A percentile compares a stretch with the other conserved stretches of the same genome.
phyloP scores from a whole-genome alignment of 2,888 invertebrate species.

The Drosophila monieri region DNA sequence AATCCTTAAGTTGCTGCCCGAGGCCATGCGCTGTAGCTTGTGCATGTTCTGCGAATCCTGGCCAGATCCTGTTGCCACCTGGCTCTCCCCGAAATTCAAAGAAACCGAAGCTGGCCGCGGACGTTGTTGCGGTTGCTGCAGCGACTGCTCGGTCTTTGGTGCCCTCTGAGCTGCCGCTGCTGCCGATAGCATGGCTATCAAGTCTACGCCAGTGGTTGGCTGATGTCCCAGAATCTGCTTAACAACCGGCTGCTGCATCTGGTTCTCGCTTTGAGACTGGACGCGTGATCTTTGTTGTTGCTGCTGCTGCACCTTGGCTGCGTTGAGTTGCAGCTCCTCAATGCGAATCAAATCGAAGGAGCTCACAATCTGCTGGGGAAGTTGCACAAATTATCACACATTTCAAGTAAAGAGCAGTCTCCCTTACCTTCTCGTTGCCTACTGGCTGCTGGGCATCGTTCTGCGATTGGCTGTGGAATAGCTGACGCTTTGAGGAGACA shows the following conservation, averaged over 20 bases:
- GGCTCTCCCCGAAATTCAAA: conserved; percentile 43
- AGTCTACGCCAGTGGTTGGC: conserved; percentile 58
- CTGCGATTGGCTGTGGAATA: conserved; percentile 83
- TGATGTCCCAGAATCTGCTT: conserved; percentile 54
- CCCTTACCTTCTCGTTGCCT: conserved; percentile 75
- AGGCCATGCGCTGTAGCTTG: conserved; percentile 75
- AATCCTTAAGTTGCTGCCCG: conserved; percentile 77
- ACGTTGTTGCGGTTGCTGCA: conserved; percentile 44
- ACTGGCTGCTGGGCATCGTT: conserved; percentile 73
- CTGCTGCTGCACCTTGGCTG: conserved; percentile 62
- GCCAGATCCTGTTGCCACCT: conserved; percentile 22
- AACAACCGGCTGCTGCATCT: conserved; percentile 40
- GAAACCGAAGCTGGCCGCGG: conserved; percentile 72
- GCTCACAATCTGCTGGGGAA: conserved; percentile 71
- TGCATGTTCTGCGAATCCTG: conserved; percentile 23
- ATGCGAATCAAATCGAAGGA: conserved; percentile 82
- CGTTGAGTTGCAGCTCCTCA: conserved; percentile 80
- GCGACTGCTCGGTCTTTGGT: conserved; percentile 46
- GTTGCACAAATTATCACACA: not conserved
- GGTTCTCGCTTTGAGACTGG: conserved; percentile 80
- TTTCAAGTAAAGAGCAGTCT: not conserved
- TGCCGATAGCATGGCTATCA: conserved; percentile 73
- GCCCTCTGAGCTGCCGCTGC: conserved; percentile 65
- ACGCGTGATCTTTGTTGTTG: conserved; percentile 70
- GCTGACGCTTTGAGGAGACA: conserved; percentile 77